Conservation (phyloP, 2,113 vertebrate genomes). For the Solenodon paradoxus region DNA sequence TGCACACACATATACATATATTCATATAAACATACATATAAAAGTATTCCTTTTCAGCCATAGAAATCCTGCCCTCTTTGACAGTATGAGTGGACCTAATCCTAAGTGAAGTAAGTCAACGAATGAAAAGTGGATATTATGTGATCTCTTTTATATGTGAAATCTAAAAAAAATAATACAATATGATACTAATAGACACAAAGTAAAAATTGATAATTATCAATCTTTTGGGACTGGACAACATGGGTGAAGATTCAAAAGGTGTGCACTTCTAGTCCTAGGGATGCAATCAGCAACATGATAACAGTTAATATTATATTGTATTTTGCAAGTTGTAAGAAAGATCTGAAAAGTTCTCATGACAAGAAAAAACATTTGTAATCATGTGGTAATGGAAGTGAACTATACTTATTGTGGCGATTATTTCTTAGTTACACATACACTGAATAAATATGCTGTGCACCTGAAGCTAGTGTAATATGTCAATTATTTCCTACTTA, state of each 20-base stretch:
- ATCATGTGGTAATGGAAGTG: not conserved
- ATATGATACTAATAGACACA: not conserved
- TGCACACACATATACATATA: too few species aligned
- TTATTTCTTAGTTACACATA: not conserved
- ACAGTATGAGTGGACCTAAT: not conserved
- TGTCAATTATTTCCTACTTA: not conserved
- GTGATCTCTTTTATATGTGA: too few species aligned
- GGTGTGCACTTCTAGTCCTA: not conserved
- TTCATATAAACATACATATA: too few species aligned
- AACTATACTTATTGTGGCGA: not conserved
- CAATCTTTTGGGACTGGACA: too few species aligned
- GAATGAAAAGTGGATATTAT: too few species aligned
- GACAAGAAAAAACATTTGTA: not conserved
- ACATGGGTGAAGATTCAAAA: not conserved
- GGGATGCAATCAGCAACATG: not conserved
- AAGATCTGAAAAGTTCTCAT: not conserved
- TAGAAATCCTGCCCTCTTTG: not conserved
- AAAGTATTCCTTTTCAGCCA: too few species aligned
- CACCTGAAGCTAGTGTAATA: not conserved
- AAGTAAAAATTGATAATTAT: not conserved
- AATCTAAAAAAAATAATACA: too few species aligned
- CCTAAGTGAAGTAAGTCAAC: not conserved
- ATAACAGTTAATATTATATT: not conserved
- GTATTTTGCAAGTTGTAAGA: not conserved
- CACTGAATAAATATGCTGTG: not conserved